Base-by-base conservation (phyloP, 2,888 invertebrate species). In the Nebria brevicollis region DNA sequence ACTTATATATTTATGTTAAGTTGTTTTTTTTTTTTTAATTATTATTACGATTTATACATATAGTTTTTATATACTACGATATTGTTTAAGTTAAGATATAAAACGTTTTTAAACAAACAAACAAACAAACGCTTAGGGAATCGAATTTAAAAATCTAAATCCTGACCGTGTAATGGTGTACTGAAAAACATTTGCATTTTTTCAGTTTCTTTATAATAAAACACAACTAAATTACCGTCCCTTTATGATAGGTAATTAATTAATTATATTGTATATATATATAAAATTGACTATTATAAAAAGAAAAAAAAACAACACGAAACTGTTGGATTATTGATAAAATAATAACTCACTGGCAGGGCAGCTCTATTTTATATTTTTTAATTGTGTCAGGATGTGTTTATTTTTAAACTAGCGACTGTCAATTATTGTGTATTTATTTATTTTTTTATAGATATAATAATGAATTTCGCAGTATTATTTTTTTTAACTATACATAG, bases 41-140 rank as follows among this genome's bases (percentile, higher is more conserved):
- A 42, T 26, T 73, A 68, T 77, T 77, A 77, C 72, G 72, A 72
- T 77, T 77, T 77, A 76, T 77, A 42, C 11, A 77, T 72, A 77
- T 77, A 77, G 72, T 72, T 77, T 77, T 77, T 68, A 77, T 77
- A 65, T 75, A 54, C 54, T 54, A 54, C 8, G 54, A 54, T 54
- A 77, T 70, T 77, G 26, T 77, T 77, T 77, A 54, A 54, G 54
- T 54, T 77, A 77, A 66, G 77, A 72, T 77, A 70, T 15, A 70
- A 77, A 77, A 26, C 72, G 77, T 65, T 72, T 77, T 34, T 34
- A 34, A 34, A 34, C 34, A 64, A 54, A 68, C 20, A n/a, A n/a
- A 54, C 54, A 43, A 68, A 68, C 20, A 54, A 26, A 25, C 43
- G 15, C 43, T 41, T 72, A 72, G 64, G 42, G n/a, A 72, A 77